Evolutionary conservation across 2,113 vertebrate genomes (phyloP), one percentile per base, ranked within the genome.

Genomic region (Chloropsis hardwickii): DNA sequence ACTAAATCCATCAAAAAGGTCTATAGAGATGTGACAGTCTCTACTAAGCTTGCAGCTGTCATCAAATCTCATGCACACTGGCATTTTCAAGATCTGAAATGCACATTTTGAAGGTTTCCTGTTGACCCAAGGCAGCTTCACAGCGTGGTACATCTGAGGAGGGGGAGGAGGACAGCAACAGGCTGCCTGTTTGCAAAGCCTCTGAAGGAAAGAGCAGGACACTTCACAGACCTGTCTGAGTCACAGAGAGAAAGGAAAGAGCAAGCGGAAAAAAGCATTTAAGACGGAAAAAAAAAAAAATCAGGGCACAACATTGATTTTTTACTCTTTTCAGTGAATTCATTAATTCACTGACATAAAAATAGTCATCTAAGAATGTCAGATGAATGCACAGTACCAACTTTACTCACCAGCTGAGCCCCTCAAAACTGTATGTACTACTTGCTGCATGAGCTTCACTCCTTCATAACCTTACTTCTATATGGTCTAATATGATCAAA

Each of bases 41-140:
- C 62, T 37, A n/a, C 64, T 57, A 35, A 81, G 61, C 64, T 51
- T 45, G 31, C 60, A 72, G 54, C 62, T 53, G 13, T 12, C 88
- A 92, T 95, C 81, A 82, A 77, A 81, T 76, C 90, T 84, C 71
- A 10, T 1, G 13, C 48, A 56, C 80, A 20, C 66, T 12, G 45
- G 58, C 88, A 87, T 94, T 95, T 84, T 60, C 76, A 64, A 77
- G 58, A 93, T 82, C 39, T 73, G 70, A 96, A 91, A 85, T 11
- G 24, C 60, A 73, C 5, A 2, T 82, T 90, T 58, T 0, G 7
- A 78, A 76, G 81, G 80, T n/a, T 62, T 91, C 67, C 84, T 93
- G 64, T 94, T 88, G 92, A 96, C 92, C 88, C 81, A 92, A 70
- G 88, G 85, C 66, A 91, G 60, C 77, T 66, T 54, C 90, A 88